Evolutionary conservation across 2,797 vertebrate species (phyloP), one percentile per base, ranked within the genome.

Genomic region (Sebastes melanostomus): DNA sequence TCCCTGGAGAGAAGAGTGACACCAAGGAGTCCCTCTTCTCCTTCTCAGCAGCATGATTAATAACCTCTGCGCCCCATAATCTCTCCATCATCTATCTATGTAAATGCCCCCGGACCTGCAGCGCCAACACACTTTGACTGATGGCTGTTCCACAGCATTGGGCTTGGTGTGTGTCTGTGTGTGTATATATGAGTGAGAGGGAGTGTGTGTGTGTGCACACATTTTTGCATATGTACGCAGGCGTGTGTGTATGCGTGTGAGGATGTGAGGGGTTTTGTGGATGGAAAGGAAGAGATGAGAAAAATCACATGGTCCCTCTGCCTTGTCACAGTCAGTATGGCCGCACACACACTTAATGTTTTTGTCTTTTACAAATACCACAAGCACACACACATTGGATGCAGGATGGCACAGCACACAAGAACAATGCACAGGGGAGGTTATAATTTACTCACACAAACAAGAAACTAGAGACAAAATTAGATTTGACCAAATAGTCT

Each of bases 71-170:
- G 93, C 91, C 91, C 92, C 92, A 81, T 93, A 95, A 95, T 95
- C 94, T 90, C 93, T 94, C 93, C 92, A 95, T 95, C 95, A 95
- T 95, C 93, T 93, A 91, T 95, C 92, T 93, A 95, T 95, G 93
- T 94, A 95, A 96, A 95, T 95, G 92, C 93, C 89, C 93, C 92
- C 77, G 69, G 87, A 94, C 94, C 91, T 89, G 89, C 90, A 90
- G 89, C 84, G 77, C 86, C 90, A 91, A 90, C 89, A 89, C 90
- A 79, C 86, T 93, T 93, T 95, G 94, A 95, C 91, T 93, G 93
- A 95, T 94, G 91, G 91, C 90, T 90, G 92, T 90, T 94, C 90
- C 82, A 82, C 90, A 55, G 88, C 86, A 78, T 18, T 89, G 87
- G 56, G 84, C 86, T 86, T 55, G 42, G 65, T 80, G 75, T 83